A percentile compares a stretch with the other conserved stretches of the same genome.
Conservation (phyloP, 2,797 vertebrate genomes). For the Gymnopithys bicolor region DNA sequence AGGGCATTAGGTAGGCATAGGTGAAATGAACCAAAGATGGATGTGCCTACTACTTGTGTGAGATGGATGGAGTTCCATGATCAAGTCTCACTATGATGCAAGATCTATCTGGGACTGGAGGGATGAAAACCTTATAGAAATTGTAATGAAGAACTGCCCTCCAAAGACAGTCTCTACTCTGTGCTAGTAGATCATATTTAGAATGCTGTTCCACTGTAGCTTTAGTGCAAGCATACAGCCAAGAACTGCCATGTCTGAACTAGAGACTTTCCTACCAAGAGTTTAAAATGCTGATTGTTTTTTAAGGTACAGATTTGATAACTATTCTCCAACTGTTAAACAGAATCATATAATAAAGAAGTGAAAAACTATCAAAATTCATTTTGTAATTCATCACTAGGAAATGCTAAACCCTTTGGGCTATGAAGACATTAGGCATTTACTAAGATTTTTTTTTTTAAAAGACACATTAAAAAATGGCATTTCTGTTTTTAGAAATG, state of each 20-base stretch:
- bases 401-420: neutral
- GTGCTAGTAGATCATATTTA: neutral
- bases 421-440: neutral
- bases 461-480: neutral
- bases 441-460: neutral
- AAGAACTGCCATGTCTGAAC: neutral
- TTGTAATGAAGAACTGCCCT: neutral
- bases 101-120: neutral
- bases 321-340: neutral
- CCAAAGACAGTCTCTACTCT: neutral
- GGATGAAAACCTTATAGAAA: neutral
- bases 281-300: neutral
- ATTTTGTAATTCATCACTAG: neutral
- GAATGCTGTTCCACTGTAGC: neutral
- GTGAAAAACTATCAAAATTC: neutral
- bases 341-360: neutral
- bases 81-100: neutral
- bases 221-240: neutral
- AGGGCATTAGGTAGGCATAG: neutral
- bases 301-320: neutral
- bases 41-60: neutral
- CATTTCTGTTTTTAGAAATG: neutral
- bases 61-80: neutral
- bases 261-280: neutral
- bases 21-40: neutral